These are phyloP conservation scores for Gastrophysa polygoni DNA, from an alignment of 2,888 invertebrate genomes.

Conservation along the genomic window DNA sequence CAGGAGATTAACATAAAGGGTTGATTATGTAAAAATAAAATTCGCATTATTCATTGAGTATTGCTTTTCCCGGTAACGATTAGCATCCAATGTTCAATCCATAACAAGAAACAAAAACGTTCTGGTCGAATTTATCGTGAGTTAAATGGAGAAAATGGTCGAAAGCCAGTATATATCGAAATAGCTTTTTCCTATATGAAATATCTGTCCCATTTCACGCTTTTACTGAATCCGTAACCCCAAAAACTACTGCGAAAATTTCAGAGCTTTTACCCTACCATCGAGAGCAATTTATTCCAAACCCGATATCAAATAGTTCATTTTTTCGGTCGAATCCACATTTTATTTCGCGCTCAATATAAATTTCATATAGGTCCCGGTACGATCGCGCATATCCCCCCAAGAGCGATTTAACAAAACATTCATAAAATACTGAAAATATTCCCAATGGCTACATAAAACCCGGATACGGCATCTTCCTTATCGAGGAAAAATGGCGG, in stretches of 20 bases:
- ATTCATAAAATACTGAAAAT: constrained; percentile 37
- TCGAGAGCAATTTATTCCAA: constrained; percentile 6
- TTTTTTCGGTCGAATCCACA: constrained; percentile 12
- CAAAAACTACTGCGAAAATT: neutral
- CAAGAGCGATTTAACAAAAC: constrained; percentile 30
- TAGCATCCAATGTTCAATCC: neutral
- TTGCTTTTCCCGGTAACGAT: too few relatives aligned
- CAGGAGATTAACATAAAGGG: too few relatives aligned
- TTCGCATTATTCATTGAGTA: too few relatives aligned
- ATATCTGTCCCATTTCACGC: neutral
- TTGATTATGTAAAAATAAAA: too few relatives aligned
- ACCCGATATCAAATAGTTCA: constrained; percentile 7
- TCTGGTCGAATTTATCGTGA: neutral
- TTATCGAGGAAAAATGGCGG: constrained; percentile 34
- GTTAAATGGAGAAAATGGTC: neutral
- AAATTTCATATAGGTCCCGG: constrained; percentile 24
- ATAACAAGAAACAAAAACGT: neutral
- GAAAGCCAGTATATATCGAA: neutral
- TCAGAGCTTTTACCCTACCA: neutral
- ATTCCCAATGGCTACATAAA: constrained; percentile 37
- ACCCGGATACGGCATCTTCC: constrained; percentile 28
- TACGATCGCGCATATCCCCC: constrained; percentile 24
- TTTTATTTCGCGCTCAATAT: constrained; percentile 27
- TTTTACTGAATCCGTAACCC: neutral
- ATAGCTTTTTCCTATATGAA: neutral